These are phyloP conservation scores for Monochamus saltuarius DNA, from an alignment of 1,140 invertebrate genomes.

Conservation along the genomic window DNA sequence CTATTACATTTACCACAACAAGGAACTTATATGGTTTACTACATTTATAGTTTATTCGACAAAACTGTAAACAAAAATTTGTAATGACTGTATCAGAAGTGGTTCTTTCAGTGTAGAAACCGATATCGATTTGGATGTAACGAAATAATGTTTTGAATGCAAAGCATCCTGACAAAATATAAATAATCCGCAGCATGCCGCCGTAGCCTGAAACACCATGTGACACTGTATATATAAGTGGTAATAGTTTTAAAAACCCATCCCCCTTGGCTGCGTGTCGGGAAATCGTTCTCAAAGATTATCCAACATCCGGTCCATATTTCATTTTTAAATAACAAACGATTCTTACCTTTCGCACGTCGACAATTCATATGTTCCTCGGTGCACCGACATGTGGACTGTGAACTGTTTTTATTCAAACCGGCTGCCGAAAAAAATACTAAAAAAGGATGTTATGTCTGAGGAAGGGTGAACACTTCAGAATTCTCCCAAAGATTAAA, in stretches of 20 bases:
- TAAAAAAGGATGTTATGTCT: conserved; percentile 25
- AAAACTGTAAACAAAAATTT: too few relatives aligned
- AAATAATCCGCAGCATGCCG: too few relatives aligned
- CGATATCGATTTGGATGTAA: too few relatives aligned
- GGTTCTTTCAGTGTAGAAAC: too few relatives aligned
- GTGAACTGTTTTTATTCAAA: conserved; percentile 12
- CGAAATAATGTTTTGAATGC: too few relatives aligned
- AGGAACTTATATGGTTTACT: too few relatives aligned
- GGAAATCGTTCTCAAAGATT: conserved; percentile 17
- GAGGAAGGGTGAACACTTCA: conserved; percentile 16
- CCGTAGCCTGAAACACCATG: too few relatives aligned
- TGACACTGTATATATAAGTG: too few relatives aligned
- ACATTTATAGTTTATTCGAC: too few relatives aligned
- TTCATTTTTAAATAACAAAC: conserved; percentile 21
- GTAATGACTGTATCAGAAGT: too few relatives aligned
- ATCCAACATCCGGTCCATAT: conserved; percentile 19
- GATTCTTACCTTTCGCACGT: conserved; percentile 22
- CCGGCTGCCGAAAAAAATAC: conserved; percentile 19
- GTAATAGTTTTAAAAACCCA: not conserved
- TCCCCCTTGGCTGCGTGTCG: conserved; percentile 13
- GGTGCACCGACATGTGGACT: conserved; percentile 12
- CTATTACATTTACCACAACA: too few relatives aligned
- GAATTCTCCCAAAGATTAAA: conserved; percentile 4
- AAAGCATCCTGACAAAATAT: too few relatives aligned
- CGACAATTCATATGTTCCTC: conserved; percentile 17